A percentile compares a stretch with the other conserved stretches of the same genome.
Evolutionary conservation across 2,113 vertebrate genomes (phyloP).

Genomic region (Euleptes europaea): DNA sequence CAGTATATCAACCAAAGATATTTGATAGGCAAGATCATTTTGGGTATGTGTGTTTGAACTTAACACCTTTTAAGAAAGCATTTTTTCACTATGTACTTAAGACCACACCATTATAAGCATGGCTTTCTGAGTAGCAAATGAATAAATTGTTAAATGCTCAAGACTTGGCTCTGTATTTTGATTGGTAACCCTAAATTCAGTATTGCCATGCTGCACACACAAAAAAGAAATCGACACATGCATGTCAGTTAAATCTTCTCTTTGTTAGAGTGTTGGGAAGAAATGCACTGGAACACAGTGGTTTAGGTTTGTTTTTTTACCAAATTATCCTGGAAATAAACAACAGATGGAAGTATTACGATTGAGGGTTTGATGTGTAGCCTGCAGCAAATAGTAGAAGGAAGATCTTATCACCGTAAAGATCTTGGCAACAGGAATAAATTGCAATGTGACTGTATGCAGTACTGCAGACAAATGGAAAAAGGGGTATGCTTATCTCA

Average conservation of each 20-base stretch:
- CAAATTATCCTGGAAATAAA: not conserved
- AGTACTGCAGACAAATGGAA: not conserved
- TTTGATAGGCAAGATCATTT: conserved; percentile 21
- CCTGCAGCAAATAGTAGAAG: not conserved
- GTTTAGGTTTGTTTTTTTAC: not conserved
- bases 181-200: not conserved
- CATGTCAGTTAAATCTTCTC: not conserved
- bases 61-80: not conserved
- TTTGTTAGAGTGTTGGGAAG: not conserved
- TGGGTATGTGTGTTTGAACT: not conserved
- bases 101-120: not conserved
- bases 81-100: not conserved
- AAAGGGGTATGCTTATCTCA: not conserved
- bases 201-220: not conserved
- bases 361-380: not conserved
- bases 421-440: not conserved
- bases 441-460: not conserved
- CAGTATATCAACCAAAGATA: not conserved
- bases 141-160: not conserved
- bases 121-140: not conserved
- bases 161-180: not conserved
- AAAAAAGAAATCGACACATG: not conserved
- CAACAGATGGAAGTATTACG: not conserved
- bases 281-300: not conserved
- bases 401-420: not conserved